Conservation (phyloP, 2,888 invertebrate species). For the Nemoura dubitans region DNA sequence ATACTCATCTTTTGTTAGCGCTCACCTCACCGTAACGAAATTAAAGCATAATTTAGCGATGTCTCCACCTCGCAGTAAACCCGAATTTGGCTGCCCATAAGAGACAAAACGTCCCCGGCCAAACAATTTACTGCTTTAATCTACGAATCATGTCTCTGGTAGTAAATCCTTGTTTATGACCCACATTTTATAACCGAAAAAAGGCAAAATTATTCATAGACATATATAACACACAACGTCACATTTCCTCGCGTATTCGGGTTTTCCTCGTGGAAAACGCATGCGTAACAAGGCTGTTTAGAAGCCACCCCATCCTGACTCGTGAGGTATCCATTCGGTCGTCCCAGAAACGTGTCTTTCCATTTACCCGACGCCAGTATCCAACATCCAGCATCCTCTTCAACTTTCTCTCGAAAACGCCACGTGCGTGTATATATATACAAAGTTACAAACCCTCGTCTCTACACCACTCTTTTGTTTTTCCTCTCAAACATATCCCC, state of each 20-base stretch:
- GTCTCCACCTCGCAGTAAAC: not conserved
- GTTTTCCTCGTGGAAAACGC: not conserved
- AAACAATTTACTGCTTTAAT: not conserved
- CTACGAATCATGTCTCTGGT: not conserved
- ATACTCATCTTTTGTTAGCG: not conserved
- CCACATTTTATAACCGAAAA: not conserved
- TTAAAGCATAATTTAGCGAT: not conserved
- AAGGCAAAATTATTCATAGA: not conserved
- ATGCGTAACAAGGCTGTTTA: not conserved
- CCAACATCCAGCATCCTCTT: not conserved
- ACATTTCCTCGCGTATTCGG: not conserved
- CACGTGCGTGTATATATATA: too few relatives aligned
- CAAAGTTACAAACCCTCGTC: not conserved
- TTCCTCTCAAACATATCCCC: not conserved
- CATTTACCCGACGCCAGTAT: not conserved
- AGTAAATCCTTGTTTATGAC: not conserved
- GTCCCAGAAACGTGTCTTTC: constrained; percentile 13
- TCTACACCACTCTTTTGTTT: not conserved
- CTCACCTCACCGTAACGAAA: not conserved
- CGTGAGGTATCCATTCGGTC: not conserved
- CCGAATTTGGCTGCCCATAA: not conserved
- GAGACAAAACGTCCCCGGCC: constrained; percentile 9
- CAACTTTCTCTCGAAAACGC: not conserved
- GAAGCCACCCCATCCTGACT: not conserved
- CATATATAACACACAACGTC: not conserved